phyloP scores from a whole-genome alignment of 2,888 invertebrate species.

The Falcaria lacertinaria region DNA sequence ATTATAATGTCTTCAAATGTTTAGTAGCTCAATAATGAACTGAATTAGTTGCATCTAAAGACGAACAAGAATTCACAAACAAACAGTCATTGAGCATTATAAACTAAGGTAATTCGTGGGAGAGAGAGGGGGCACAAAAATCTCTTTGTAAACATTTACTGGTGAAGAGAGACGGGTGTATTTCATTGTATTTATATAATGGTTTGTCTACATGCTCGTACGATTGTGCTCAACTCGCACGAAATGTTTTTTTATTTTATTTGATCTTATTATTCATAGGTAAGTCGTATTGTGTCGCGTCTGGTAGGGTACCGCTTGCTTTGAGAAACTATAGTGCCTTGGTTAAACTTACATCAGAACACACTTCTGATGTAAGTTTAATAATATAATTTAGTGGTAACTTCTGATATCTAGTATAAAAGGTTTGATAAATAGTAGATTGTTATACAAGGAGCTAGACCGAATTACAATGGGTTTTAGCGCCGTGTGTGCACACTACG shows the following conservation, averaged over 20 bases:
- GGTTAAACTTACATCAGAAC: neutral
- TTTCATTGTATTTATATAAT: conserved; percentile 71
- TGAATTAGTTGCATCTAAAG: neutral
- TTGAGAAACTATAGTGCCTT: conserved; percentile 28
- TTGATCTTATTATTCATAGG: conserved; percentile 75
- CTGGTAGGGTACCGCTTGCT: conserved; percentile 32
- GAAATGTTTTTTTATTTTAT: conserved; percentile 47
- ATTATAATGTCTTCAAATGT: too few species aligned
- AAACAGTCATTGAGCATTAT: conserved; percentile 40
- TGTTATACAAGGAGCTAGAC: too few species aligned
- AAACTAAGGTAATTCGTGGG: conserved; percentile 49
- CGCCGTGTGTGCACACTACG: too few species aligned
- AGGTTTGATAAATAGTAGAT: too few species aligned
- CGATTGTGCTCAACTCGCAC: conserved; percentile 61
- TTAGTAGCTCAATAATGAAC: neutral
- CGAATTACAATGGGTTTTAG: too few species aligned
- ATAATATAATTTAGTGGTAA: too few species aligned
- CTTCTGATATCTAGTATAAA: too few species aligned
- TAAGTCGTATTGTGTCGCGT: conserved; percentile 60
- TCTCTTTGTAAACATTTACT: conserved; percentile 32
- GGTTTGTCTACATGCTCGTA: conserved; percentile 67
- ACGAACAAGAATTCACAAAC: conserved; percentile 4
- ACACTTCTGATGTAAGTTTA: too few species aligned
- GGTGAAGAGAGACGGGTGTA: conserved; percentile 38
- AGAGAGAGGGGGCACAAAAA: conserved; percentile 42